Evolutionary conservation across 2,113 vertebrate species (phyloP), one percentile per base, ranked within the genome.

Genomic region (Vanacampus margaritifer): DNA sequence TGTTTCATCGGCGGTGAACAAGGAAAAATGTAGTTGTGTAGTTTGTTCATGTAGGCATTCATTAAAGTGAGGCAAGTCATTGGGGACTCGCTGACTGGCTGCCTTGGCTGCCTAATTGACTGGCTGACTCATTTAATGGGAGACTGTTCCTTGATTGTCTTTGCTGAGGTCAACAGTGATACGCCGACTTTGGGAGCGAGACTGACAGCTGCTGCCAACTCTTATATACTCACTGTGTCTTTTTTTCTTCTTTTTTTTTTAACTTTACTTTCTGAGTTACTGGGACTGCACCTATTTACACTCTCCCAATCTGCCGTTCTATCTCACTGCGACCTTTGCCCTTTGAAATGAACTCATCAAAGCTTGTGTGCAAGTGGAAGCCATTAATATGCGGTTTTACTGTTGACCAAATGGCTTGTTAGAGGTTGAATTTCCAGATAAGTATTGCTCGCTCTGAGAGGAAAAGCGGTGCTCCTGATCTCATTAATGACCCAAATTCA

Each of bases 401-500:
- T 73, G 68, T 75, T 82, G 80, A 84, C 74, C 80, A 75, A 79
- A 72, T 76, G 65, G 69, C 74, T 66, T 63, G 57, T 73, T 70
- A 82, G 75, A 75, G 76, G 73, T 82, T 79, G 71, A 71, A 73
- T 80, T 74, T 71, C 41, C 72, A n/a, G 50, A 12, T 6, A 68
- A 70, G 64, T 63, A 62, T 32, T 68, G 50, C 66, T 67, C 23
- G 24, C 70, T 45, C 23, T 46, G 76, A 81, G 72, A 70, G 36
- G 64, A 56, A 77, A 84, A 57, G 37, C 35, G 57, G 46, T 62
- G 59, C 65, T 71, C 56, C 41, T 64, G 41, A 72, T 68, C 75
- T 75, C 68, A 78, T 71, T 79, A 84, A 86, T 78, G 61, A 67
- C 65, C 72, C 73, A 82, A 80, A 85, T 76, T 69, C 71, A 72